These are phyloP conservation scores for Drosophila siamana DNA, from an alignment of 2,888 invertebrate species.

Conservation along the genomic window DNA sequence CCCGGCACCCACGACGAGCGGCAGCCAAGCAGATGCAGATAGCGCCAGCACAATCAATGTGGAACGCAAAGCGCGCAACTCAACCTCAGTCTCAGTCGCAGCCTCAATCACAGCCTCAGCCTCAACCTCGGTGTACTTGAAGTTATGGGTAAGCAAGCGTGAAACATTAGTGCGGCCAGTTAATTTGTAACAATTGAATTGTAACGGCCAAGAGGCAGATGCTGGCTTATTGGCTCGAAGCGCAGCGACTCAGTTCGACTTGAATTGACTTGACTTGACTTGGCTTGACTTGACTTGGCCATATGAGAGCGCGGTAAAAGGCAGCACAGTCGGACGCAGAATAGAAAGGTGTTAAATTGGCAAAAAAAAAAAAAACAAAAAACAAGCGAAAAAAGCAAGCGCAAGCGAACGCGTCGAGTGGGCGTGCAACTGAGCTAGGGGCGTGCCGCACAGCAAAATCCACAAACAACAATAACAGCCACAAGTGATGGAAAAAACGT, in stretches of 20 bases:
- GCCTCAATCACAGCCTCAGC: slow-evolving; percentile 1
- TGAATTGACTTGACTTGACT: too few relatives aligned
- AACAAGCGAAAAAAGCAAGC: slow-evolving; percentile 12
- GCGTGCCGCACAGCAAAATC: slow-evolving; percentile 48
- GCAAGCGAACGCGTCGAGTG: slow-evolving; percentile 35
- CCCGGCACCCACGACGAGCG: slow-evolving; percentile 43
- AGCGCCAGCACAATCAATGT: slow-evolving; percentile 49
- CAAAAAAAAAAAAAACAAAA: slow-evolving; percentile 32
- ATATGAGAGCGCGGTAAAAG: slow-evolving; percentile 61
- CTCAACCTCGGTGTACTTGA: slow-evolving; percentile 12
- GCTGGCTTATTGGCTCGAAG: slow-evolving; percentile 18
- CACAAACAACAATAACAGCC: slow-evolving; percentile 21
- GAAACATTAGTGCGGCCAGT: slow-evolving; percentile 74
- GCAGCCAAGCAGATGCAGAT: slow-evolving; percentile 28
- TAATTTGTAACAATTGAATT: slow-evolving; percentile 81
- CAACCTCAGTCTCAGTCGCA: too few relatives aligned
- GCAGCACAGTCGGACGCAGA: slow-evolving; percentile 48
- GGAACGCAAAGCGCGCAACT: not conserved
- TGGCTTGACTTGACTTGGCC: not conserved
- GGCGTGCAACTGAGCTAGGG: slow-evolving; percentile 43
- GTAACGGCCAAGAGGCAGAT: slow-evolving; percentile 55
- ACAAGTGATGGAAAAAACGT: slow-evolving; percentile 8
- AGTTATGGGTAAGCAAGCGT: slow-evolving; percentile 65
- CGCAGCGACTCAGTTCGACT: too few relatives aligned
- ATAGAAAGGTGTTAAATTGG: slow-evolving; percentile 81